Evolutionary conservation across 2,113 vertebrate genomes (phyloP).

Genomic region (Xenopus tropicalis): DNA sequence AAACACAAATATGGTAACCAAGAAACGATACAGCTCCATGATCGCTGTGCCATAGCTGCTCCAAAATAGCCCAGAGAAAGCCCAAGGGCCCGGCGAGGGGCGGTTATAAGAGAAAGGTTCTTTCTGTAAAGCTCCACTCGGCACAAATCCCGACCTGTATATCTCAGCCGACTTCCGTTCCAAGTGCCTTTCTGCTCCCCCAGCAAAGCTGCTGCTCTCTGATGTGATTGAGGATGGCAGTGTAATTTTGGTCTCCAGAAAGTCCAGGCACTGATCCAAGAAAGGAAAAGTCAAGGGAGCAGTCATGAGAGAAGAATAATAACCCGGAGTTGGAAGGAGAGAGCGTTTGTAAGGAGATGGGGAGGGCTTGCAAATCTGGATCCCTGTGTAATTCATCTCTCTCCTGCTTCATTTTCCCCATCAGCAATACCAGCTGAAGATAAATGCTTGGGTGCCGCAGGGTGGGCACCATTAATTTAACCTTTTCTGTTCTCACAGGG

Average conservation of each 20-base stretch:
- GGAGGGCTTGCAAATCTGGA: slow-evolving; percentile 17
- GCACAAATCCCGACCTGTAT: slow-evolving; percentile 24
- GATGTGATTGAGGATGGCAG: slow-evolving; percentile 44
- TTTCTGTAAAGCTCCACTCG: slow-evolving; percentile 21
- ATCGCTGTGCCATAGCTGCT: neutral
- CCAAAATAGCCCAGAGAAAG: no score
- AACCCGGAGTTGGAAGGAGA: slow-evolving; percentile 25
- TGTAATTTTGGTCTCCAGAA: slow-evolving; percentile 42
- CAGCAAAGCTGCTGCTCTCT: slow-evolving; percentile 29
- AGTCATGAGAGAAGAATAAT: slow-evolving; percentile 42
- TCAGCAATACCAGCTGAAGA: slow-evolving; percentile 7
- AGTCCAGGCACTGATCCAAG: slow-evolving; percentile 43
- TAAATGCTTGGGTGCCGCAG: slow-evolving; percentile 5
- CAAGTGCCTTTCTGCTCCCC: slow-evolving; percentile 22
- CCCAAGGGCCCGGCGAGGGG: no score
- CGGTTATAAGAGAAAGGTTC: neutral
- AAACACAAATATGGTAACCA: slow-evolving; percentile 26
- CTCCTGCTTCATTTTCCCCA: slow-evolving; percentile 21
- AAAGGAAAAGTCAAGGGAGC: slow-evolving; percentile 42
- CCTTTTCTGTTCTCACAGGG: neutral
- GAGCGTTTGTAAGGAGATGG: neutral
- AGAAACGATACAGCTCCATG: slow-evolving; percentile 3
- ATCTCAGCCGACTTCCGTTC: slow-evolving; percentile 29
- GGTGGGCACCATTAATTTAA: slow-evolving; percentile 11
- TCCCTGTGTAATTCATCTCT: slow-evolving; percentile 27